Conservation (phyloP, 2,797 vertebrate species). For the Halcyon smyrnensis region DNA sequence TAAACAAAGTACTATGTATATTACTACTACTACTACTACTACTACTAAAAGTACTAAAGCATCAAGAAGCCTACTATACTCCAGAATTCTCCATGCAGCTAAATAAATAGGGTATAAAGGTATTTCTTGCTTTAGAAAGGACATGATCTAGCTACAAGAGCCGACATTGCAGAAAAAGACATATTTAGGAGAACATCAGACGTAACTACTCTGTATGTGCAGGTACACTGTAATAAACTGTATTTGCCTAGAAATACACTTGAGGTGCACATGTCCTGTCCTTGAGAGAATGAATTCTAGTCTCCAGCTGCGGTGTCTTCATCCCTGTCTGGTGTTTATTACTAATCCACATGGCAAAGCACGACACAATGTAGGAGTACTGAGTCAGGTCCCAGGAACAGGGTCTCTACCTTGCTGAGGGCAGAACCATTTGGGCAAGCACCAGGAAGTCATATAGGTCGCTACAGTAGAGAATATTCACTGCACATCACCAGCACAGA, state of each 20-base stretch:
- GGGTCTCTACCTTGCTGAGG: background rate
- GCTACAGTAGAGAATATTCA: background rate
- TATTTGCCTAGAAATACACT: background rate
- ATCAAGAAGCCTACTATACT: background rate
- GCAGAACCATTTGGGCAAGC: background rate
- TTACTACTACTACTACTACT: background rate
- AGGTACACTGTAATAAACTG: background rate
- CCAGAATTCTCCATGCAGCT: background rate
- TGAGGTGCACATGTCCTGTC: accelerated
- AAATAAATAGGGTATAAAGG: background rate
- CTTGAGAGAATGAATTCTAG: background rate
- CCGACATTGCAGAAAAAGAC: background rate
- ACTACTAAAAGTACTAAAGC: background rate
- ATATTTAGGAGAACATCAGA: background rate
- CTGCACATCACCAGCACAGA: background rate
- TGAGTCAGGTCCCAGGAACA: background rate
- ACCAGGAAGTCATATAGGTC: accelerated
- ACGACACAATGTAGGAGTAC: background rate
- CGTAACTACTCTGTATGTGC: accelerated
- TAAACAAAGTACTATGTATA: background rate
- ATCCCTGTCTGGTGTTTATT: background rate
- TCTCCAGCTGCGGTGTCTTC: background rate
- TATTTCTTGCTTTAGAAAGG: background rate
- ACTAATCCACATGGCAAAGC: background rate
- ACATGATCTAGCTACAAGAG: background rate